Conservation (phyloP, 1,140 invertebrate genomes). For the Phymorhynchus buccinoides region DNA sequence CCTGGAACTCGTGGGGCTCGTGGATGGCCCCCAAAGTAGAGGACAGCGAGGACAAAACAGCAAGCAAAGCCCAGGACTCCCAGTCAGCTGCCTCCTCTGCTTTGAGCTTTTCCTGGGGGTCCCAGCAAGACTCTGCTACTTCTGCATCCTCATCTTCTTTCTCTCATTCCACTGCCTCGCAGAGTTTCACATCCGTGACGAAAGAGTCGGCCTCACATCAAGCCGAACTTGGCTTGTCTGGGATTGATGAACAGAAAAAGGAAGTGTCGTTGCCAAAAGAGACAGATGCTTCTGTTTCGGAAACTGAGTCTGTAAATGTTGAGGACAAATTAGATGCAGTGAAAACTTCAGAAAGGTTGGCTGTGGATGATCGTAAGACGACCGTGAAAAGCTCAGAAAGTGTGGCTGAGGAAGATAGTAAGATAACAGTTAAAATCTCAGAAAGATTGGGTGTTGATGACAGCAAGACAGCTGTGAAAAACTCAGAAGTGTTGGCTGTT, state of each 20-base stretch:
- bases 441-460: neutral
- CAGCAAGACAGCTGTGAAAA: neutral
- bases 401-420: no score
- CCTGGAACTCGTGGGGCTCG: constrained; percentile 29
- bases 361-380: no score
- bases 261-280: neutral
- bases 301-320: neutral
- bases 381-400: neutral
- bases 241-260: neutral
- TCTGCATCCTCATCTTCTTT: neutral
- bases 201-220: neutral
- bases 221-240: neutral
- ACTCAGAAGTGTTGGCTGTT: neutral
- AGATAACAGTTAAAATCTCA: neutral
- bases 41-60: neutral
- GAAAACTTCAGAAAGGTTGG: neutral
- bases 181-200: neutral
- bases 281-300: neutral
- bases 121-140: neutral
- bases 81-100: constrained; percentile 31
- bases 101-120: constrained; percentile 40
- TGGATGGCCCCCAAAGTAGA: constrained; percentile 6
- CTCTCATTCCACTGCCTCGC: neutral
- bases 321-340: neutral
- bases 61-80: neutral